Percentiles rank a stretch among this genome's conserved stretches.
Conservation (phyloP, 2,797 vertebrate species). For the Sternarchorhynchus goeldii region DNA sequence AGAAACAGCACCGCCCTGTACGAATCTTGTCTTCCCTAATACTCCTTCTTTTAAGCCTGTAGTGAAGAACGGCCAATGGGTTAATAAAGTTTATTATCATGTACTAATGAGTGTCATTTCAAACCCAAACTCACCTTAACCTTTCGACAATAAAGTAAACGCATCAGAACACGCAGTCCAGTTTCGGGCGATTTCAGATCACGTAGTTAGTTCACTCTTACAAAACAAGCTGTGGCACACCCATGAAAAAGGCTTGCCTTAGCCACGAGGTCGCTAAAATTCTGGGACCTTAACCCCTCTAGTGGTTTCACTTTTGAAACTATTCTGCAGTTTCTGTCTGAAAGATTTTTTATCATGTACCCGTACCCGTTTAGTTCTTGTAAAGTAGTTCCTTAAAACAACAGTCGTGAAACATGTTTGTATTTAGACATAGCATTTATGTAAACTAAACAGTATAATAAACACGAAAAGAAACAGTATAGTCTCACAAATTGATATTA, state of each 20-base stretch:
- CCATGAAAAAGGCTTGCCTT: conserved; percentile 20
- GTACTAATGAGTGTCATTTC: not conserved
- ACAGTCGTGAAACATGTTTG: conserved; percentile 2
- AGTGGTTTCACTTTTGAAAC: not conserved
- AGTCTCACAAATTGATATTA: conserved; percentile 14
- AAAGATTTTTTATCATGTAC: not conserved
- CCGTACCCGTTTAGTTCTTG: not conserved
- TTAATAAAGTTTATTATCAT: not conserved
- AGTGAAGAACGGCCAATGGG: not conserved
- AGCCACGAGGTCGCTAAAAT: not conserved
- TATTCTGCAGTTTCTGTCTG: not conserved
- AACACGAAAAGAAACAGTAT: not conserved
- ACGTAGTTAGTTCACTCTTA: conserved; percentile 31
- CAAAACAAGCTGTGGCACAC: conserved; percentile 43
- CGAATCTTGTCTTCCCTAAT: not conserved
- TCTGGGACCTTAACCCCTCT: conserved; percentile 18
- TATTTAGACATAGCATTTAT: not conserved
- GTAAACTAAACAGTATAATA: conserved; percentile 11
- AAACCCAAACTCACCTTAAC: conserved; percentile 53
- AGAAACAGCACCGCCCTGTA: conserved; percentile 27
- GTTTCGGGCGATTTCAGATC: conserved; percentile 14
- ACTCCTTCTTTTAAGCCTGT: not conserved
- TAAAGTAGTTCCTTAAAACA: not conserved
- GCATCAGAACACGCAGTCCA: conserved; percentile 1
- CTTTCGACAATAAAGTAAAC: conserved; percentile 7